Base-by-base conservation (phyloP, 1,140 invertebrate species). In the Paracyclopina nana region DNA sequence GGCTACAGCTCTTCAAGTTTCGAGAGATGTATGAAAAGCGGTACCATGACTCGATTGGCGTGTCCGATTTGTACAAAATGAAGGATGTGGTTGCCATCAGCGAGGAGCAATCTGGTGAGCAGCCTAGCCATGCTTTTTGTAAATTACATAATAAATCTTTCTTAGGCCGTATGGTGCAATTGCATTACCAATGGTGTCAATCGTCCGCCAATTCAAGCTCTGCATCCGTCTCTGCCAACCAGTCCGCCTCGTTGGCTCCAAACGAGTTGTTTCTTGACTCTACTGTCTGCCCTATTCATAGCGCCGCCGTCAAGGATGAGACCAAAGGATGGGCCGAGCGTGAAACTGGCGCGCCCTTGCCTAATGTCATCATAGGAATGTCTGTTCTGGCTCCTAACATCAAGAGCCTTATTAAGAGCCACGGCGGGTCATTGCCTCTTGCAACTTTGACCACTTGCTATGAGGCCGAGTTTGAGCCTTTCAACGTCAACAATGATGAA, bases 21-120 rank as follows among this genome's bases (percentile, higher is more conserved):
- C 74, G 82, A 48, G 80, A 86, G 63, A 68, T 85, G 55, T 82
- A 80, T 61, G 82, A 87, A 63, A 78, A 75, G 56, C 74, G 82
- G 51, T 87, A 78, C 59, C 74, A 81, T 62, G 74, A 75, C 38
- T 76, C 77, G 1, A 74, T 85, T 16, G 78, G 77, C 56, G 73
- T 84, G 1, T 77, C 80, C 1, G 82, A 86, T 57, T 65, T 88
- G 46, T 81, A 81, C 58, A 78, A 79, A 61, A 72, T 85, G 69
- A 75, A 73, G 55, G 80, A 85, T 58, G 72, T 79, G 24, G 77
- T 82, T 55, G 68, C 70, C n/a, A 76, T 86, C 6, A 70, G 68
- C 1, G 78, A 82, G 22, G 60, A 60, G 46, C 76, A 76, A 57
- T 64, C 68, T n/a, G 69, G 34, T 30, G 16, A 53, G 34, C 8